These are phyloP conservation scores for Heliothis peltigera DNA, from an alignment of 2,888 invertebrate genomes.

Conservation along the genomic window DNA sequence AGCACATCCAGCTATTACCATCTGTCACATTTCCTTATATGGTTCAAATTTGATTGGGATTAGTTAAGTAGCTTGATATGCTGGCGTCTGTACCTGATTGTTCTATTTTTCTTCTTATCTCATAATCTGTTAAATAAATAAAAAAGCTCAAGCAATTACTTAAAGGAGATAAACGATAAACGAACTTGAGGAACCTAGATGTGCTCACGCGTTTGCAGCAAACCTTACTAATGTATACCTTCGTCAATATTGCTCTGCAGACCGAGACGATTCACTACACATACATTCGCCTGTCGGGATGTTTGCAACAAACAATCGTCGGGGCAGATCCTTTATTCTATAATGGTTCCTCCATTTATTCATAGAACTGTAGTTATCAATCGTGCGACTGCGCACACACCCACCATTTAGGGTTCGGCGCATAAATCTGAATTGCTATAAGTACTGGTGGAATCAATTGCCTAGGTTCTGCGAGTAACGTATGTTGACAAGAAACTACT, in stretches of 20 bases:
- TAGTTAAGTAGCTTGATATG: too few relatives aligned
- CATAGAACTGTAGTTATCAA: conserved; percentile 42
- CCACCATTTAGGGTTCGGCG: conserved; percentile 36
- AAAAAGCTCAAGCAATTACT: not conserved
- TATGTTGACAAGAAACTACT: not conserved
- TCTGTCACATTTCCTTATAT: too few relatives aligned
- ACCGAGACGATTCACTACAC: not conserved
- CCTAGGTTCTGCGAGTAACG: not conserved
- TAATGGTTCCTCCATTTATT: conserved; percentile 57
- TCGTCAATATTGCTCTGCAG: conserved; percentile 16
- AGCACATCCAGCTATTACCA: too few relatives aligned
- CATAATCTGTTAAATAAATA: too few relatives aligned
- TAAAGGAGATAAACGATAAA: not conserved
- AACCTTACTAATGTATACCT: not conserved
- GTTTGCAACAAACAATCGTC: conserved; percentile 39
- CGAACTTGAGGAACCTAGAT: not conserved
- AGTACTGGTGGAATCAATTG: conserved; percentile 22
- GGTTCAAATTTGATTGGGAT: too few relatives aligned
- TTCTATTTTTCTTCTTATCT: too few relatives aligned
- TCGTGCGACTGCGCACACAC: conserved; percentile 43
- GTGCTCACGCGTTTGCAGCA: not conserved
- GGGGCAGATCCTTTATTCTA: conserved; percentile 45
- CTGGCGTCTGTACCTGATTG: too few relatives aligned
- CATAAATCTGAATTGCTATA: conserved; percentile 38
- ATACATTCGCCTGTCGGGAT: conserved; percentile 1